These are phyloP conservation scores for Hippocampus abdominalis DNA, from an alignment of 2,113 vertebrate genomes.

Conservation along the genomic window DNA sequence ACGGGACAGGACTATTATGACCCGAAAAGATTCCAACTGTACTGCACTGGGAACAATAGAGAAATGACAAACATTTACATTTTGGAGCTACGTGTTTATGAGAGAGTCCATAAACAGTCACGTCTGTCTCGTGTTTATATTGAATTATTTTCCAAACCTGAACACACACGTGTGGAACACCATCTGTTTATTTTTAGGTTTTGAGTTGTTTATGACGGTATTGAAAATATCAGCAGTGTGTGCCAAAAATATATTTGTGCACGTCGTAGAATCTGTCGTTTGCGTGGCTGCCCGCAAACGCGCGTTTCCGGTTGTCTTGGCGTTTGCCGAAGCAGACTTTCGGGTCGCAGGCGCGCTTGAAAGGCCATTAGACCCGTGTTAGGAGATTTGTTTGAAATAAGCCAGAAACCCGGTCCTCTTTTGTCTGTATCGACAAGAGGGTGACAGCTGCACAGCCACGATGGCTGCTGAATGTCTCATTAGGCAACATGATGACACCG, in stretches of 20 bases:
- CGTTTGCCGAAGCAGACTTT: background rate
- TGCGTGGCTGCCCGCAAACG: too few species aligned
- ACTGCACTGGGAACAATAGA: background rate
- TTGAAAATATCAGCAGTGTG: background rate
- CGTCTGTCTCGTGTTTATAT: background rate
- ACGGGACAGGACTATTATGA: too few species aligned
- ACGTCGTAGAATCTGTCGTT: too few species aligned
- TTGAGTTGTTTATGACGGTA: background rate
- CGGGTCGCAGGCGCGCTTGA: constrained; percentile 3
- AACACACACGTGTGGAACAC: background rate
- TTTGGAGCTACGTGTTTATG: background rate
- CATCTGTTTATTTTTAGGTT: background rate
- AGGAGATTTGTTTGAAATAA: constrained; percentile 13
- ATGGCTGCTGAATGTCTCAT: constrained; percentile 26
- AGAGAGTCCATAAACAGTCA: background rate
- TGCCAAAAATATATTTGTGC: too few species aligned
- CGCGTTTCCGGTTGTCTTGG: background rate
- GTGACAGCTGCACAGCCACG: constrained; percentile 40
- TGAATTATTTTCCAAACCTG: background rate
- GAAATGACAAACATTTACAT: background rate
- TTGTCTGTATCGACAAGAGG: constrained; percentile 4
- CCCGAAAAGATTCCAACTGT: too few species aligned
- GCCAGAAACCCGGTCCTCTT: background rate
- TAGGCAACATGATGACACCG: constrained; percentile 44
- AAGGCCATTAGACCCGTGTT: constrained; percentile 3